A percentile compares a stretch with the other conserved stretches of the same genome.
These are phyloP conservation scores for Podarcis lilfordi DNA, from an alignment of 2,797 vertebrate genomes.

Conservation along the genomic window DNA sequence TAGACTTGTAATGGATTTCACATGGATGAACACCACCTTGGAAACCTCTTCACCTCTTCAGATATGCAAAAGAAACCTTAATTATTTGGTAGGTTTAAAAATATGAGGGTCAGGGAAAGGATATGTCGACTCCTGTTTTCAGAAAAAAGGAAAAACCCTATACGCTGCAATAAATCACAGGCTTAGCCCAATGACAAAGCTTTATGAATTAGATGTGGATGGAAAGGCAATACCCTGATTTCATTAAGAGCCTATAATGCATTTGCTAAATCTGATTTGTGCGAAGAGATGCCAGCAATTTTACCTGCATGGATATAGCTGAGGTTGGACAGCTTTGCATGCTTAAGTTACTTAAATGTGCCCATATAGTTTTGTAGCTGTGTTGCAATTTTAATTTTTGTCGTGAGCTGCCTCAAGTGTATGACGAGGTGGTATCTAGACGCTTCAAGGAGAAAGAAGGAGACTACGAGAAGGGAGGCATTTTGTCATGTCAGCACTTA, in stretches of 20 bases:
- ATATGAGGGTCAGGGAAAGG: background rate
- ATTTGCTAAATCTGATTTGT: constrained; percentile 14
- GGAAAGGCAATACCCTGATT: constrained; percentile 31
- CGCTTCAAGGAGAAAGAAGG: background rate
- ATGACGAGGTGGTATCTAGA: background rate
- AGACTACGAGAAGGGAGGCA: constrained; percentile 8
- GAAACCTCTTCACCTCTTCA: background rate
- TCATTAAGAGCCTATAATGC: background rate
- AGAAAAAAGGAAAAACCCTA: background rate
- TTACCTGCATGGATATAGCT: background rate
- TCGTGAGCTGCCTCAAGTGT: background rate
- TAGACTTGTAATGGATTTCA: background rate
- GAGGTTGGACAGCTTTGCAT: background rate
- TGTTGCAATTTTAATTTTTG: background rate
- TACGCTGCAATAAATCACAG: constrained; percentile 19
- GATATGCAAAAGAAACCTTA: background rate
- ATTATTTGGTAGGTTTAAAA: background rate
- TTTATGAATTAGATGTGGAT: background rate
- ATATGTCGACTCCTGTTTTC: constrained; percentile 5
- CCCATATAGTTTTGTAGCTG: background rate
- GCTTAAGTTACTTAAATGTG: background rate
- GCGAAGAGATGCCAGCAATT: background rate
- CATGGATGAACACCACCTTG: background rate
- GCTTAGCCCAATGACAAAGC: background rate
- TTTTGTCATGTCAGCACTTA: constrained; percentile 24